Evolutionary conservation across 2,113 vertebrate species (phyloP).

Genomic region (Bothrops jararaca): DNA sequence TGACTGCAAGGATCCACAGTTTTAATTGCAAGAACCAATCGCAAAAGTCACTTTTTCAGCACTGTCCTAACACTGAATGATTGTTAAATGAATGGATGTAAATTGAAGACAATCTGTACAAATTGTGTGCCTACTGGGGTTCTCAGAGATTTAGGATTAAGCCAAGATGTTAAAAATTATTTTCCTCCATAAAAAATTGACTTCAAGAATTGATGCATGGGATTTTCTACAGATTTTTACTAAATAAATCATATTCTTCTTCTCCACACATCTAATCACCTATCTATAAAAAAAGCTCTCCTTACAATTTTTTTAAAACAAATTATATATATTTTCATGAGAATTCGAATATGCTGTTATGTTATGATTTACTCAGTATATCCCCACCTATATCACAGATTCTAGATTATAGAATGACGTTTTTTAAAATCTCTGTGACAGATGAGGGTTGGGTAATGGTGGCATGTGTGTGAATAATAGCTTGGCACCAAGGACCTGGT

Average conservation of each 20-base stretch:
- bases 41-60: neutral
- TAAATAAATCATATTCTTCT: neutral
- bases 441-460: neutral
- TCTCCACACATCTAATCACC: too few species aligned
- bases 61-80: neutral
- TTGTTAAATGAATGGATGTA: neutral
- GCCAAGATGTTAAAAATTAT: neutral
- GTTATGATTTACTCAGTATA: neutral
- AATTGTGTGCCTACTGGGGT: neutral
- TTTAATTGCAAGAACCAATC: neutral
- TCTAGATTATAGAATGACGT: neutral
- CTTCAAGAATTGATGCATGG: neutral
- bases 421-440: neutral
- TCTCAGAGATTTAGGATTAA: neutral
- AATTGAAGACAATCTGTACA: neutral
- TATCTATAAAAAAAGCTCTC: neutral
- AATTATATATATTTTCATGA: neutral
- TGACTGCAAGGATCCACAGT: neutral
- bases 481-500: neutral
- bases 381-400: neutral
- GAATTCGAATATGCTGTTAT: neutral
- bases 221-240: neutral
- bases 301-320: neutral
- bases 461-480: neutral
- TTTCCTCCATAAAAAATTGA: neutral